Evolutionary conservation across 2,888 invertebrate genomes (phyloP).

Genomic region (Pseudococcus viburni): DNA sequence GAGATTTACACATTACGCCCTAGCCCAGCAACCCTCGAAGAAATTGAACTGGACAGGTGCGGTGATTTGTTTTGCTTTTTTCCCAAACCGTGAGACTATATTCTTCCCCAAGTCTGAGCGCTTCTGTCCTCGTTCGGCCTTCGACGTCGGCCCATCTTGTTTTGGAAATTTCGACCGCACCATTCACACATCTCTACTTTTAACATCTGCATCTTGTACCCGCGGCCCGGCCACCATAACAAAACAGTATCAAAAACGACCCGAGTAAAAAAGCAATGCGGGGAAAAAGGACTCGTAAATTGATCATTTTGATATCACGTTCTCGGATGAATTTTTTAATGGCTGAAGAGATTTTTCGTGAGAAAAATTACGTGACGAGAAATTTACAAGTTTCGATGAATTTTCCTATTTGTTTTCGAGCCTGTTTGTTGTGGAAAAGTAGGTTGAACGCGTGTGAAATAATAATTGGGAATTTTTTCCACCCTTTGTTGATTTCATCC

Average conservation of each 20-base stretch:
- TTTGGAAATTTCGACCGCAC: background rate
- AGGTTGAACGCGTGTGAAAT: background rate
- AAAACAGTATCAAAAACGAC: background rate
- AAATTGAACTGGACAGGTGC: background rate
- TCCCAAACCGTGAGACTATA: background rate
- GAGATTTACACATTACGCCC: too few species aligned
- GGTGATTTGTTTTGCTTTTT: background rate
- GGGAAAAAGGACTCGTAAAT: background rate
- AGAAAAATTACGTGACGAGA: conserved; percentile 2
- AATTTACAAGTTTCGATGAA: background rate
- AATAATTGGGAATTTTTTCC: background rate
- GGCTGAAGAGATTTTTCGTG: background rate
- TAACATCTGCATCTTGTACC: background rate
- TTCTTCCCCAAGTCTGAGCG: background rate
- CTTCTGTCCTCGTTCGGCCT: background rate
- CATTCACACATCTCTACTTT: background rate
- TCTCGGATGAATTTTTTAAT: background rate
- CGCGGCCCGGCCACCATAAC: background rate
- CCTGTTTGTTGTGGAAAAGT: background rate
- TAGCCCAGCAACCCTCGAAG: background rate
- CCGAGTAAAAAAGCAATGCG: background rate
- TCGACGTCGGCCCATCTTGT: background rate
- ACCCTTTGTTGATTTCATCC: background rate
- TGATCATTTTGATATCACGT: background rate
- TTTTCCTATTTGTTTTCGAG: background rate